A percentile compares a stretch with the other conserved stretches of the same genome.
Evolutionary conservation across 2,888 invertebrate genomes (phyloP).

Genomic region (Conus canariensis): DNA sequence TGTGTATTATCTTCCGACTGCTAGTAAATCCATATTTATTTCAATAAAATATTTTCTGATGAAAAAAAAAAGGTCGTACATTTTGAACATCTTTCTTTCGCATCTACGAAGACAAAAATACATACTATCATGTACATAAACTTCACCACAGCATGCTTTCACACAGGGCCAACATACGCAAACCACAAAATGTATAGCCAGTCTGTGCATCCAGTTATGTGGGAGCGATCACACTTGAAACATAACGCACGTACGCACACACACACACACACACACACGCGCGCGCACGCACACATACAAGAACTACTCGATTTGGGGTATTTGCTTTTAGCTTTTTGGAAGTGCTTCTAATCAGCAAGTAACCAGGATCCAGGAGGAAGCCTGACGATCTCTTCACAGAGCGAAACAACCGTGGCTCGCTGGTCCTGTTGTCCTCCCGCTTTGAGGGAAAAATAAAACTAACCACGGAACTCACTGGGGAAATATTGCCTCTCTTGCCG

Average conservation of each 20-base stretch:
- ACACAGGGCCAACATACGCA: background rate
- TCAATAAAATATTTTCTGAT: constrained; percentile 2
- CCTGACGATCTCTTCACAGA: no score
- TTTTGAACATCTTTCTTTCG: background rate
- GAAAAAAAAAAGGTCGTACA: background rate
- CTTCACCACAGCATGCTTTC: background rate
- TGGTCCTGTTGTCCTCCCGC: no score
- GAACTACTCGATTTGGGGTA: no score
- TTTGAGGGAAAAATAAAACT: no score
- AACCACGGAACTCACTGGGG: no score
- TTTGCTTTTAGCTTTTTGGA: no score
- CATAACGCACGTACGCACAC: background rate
- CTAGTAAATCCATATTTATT: constrained; percentile 28
- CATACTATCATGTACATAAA: background rate
- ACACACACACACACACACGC: background rate
- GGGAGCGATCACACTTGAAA: background rate
- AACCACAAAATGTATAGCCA: background rate
- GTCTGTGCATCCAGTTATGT: no score
- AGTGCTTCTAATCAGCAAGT: no score
- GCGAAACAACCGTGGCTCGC: no score
- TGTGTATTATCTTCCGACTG: background rate
- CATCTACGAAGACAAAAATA: background rate
- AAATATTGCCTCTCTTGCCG: no score
- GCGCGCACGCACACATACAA: no score
- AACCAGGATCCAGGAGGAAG: no score